Evolutionary conservation across 2,113 vertebrate species (phyloP), one percentile per base, ranked within the genome.

Genomic region (Vulpes ferrilata): DNA sequence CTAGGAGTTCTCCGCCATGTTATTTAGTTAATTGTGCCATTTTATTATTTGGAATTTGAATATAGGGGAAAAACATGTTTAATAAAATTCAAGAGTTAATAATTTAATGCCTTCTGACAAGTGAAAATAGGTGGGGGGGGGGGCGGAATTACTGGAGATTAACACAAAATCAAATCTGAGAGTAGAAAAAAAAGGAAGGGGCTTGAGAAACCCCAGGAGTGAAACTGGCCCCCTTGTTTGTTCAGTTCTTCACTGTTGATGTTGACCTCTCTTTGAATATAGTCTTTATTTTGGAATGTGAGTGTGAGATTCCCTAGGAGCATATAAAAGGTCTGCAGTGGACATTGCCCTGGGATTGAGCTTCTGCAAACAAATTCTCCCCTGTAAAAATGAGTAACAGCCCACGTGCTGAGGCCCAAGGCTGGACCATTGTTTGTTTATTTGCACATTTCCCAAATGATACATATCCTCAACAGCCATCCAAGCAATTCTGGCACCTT

Each of bases 11-110:
- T 83, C 62, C 65, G 38, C 59, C 64, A 11, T 35, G 12, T 38
- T 92, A 48, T 30, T 96, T 80, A 67, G 64, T 74, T 93, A 73
- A 95, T 27, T 69, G 86, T 78, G 55, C 23, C 81, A 86, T 35
- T 96, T 92, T 88, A 30, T 74, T 90, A 94, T 82, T 86, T 84
- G 51, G 15, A 90, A 97, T 88, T 43, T 88, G 64, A 88, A 87
- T 55, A 43, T 53, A 71, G 71, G 25, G 65, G 80, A 73, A 59
- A 74, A 38, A 15, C 0, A 9, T 73, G 73, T 86, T 93, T 22
- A 65, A 86, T 74, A 48, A 69, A 83, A 80, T 86, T 51, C 4
- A 89, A 84, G 88, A 84, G 57, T 11, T 82, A 67, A 84, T 83
- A 95, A 81, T 86, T 88, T 55, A 90, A 85, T 69, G 25, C 55